phyloP scores from a whole-genome alignment of 2,888 invertebrate species.

The Lissocephala sabroskyi region DNA sequence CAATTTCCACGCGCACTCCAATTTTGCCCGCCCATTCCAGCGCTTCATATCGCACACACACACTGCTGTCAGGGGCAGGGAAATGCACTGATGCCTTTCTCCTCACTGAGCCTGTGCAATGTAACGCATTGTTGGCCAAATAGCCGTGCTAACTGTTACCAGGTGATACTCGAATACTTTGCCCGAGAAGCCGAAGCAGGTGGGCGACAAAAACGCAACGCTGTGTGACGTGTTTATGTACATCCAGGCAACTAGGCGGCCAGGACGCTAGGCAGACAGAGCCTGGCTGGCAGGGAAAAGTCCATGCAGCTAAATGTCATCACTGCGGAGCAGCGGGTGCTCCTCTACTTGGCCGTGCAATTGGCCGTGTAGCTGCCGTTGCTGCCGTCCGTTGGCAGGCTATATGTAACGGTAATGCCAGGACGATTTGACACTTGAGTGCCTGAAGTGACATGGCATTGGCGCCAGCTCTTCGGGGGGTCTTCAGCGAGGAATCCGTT shows the following conservation, averaged over 20 bases:
- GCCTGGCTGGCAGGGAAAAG: not conserved
- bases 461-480: no score
- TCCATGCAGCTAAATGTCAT: conserved; percentile 5
- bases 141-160: conserved; percentile 19
- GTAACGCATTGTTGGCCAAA: conserved; percentile 12
- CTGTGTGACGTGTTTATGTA: conserved; percentile 30
- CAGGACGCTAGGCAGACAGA: not conserved
- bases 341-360: conserved; percentile 48
- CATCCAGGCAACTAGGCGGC: not conserved
- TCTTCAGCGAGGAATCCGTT: not conserved
- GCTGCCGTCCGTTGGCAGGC: no score
- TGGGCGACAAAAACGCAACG: conserved; percentile 10
- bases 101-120: no score
- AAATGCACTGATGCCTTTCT: no score
- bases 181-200: conserved; percentile 3
- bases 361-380: conserved; percentile 55
- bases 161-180: conserved; percentile 19
- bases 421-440: conserved; percentile 50
- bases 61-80: no score
- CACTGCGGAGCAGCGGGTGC: conserved; percentile 2
- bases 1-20: no score
- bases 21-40: no score
- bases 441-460: no score
- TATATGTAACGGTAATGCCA: no score
- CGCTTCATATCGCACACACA: no score